These are phyloP conservation scores for Grapholita molesta DNA, from an alignment of 1,140 invertebrate genomes.

Conservation along the genomic window DNA sequence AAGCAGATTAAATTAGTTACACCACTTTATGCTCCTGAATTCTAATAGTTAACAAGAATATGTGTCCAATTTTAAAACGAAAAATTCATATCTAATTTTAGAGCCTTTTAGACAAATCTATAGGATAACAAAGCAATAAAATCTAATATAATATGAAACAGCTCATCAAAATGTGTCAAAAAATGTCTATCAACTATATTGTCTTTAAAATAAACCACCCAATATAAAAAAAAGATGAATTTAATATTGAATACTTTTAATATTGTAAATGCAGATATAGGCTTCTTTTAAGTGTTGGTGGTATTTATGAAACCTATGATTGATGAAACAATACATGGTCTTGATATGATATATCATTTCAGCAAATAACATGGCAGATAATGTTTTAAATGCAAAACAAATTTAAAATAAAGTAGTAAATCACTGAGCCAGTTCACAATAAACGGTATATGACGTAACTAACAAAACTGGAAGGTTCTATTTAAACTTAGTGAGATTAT, in stretches of 20 bases:
- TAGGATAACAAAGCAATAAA: neutral
- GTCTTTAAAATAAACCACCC: constrained; percentile 7
- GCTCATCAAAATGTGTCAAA: neutral
- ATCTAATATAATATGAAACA: neutral
- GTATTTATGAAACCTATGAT: neutral
- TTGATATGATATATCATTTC: neutral
- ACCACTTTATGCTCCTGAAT: neutral
- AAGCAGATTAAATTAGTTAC: neutral
- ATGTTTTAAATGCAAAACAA: neutral
- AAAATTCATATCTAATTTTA: too few species aligned
- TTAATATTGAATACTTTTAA: constrained; percentile 4
- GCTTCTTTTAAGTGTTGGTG: neutral
- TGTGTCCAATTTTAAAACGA: neutral
- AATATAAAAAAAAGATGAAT: constrained; percentile 7
- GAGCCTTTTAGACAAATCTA: neutral
- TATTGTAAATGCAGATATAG: constrained; percentile 1
- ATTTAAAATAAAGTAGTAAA: neutral
- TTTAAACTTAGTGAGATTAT: constrained; percentile 42
- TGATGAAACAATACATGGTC: neutral
- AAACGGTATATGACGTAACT: neutral
- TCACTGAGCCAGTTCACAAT: constrained; percentile 6
- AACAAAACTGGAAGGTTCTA: constrained; percentile 12
- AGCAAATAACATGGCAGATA: neutral
- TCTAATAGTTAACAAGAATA: neutral
- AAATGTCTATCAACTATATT: neutral